These are phyloP conservation scores for Acinonyx jubatus DNA, from an alignment of 2,113 vertebrate genomes.

Conservation along the genomic window DNA sequence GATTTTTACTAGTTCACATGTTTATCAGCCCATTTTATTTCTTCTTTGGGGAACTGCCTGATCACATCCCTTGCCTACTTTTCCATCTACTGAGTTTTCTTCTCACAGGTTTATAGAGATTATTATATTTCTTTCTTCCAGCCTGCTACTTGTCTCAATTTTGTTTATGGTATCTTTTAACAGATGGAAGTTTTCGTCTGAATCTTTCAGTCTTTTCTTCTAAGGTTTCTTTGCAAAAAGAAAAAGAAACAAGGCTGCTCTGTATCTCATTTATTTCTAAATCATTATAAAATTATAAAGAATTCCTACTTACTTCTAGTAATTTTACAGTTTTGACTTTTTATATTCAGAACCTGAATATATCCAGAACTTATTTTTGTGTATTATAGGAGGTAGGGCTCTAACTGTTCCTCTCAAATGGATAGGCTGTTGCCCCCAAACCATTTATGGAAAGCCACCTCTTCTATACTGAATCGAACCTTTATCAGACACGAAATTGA, in stretches of 20 bases:
- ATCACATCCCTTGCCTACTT: background rate
- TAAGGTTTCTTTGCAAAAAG: background rate
- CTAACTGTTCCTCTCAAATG: background rate
- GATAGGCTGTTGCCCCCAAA: background rate
- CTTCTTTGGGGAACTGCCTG: background rate
- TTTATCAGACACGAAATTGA: background rate
- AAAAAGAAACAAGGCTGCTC: background rate
- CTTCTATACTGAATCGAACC: background rate
- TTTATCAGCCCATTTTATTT: background rate
- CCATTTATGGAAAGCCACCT: background rate
- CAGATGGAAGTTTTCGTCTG: background rate
- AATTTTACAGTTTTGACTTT: conserved; percentile 13
- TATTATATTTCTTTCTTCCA: background rate
- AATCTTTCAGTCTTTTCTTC: background rate
- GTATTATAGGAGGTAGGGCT: background rate
- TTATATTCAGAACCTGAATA: conserved; percentile 27
- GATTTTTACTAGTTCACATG: background rate
- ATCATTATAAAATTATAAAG: background rate
- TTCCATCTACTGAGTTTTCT: background rate
- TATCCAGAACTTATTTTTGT: background rate
- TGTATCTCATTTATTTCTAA: background rate
- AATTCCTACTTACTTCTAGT: background rate
- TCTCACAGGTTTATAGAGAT: background rate
- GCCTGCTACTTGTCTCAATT: background rate
- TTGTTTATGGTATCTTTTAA: conserved; percentile 22